Evolutionary conservation across 1,140 invertebrate genomes (phyloP).

Genomic region (Bombyx mori): DNA sequence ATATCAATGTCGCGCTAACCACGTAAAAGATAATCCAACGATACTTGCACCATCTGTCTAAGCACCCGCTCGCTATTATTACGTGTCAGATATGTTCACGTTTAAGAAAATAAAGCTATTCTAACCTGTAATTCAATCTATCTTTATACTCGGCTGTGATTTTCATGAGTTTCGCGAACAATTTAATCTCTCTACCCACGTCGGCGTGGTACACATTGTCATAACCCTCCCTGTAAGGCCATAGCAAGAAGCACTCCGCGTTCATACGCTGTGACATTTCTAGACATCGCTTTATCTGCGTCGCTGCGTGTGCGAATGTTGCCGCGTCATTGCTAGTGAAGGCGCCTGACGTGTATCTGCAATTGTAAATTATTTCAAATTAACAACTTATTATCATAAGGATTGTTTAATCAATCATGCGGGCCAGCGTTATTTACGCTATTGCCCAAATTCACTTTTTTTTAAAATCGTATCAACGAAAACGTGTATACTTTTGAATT

Average conservation of each 20-base stretch:
- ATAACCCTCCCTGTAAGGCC: constrained; percentile 76
- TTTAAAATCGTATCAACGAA: too few species aligned
- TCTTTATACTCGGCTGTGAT: constrained; percentile 77
- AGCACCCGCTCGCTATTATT: not conserved
- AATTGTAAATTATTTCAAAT: constrained; percentile 2
- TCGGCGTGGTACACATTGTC: constrained; percentile 74
- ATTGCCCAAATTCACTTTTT: too few species aligned
- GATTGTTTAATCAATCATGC: too few species aligned
- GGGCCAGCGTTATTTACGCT: too few species aligned
- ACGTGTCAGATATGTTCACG: too few species aligned
- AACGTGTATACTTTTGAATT: too few species aligned
- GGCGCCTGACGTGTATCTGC: constrained; percentile 75
- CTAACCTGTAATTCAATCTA: constrained; percentile 70
- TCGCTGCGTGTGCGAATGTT: constrained; percentile 30
- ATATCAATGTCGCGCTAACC: too few species aligned
- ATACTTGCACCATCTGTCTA: not conserved
- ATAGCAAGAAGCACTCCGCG: constrained; percentile 76
- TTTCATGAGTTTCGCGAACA: constrained; percentile 75
- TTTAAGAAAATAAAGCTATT: not conserved
- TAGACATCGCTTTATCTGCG: constrained; percentile 76
- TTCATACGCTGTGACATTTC: constrained; percentile 76
- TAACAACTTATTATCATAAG: too few species aligned
- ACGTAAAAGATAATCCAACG: too few species aligned
- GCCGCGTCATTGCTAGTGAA: constrained; percentile 73
- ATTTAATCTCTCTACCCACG: constrained; percentile 73